A percentile compares a stretch with the other conserved stretches of the same genome.
phyloP scores from a whole-genome alignment of 2,797 vertebrate species.

The Spondyliosoma cantharus region DNA sequence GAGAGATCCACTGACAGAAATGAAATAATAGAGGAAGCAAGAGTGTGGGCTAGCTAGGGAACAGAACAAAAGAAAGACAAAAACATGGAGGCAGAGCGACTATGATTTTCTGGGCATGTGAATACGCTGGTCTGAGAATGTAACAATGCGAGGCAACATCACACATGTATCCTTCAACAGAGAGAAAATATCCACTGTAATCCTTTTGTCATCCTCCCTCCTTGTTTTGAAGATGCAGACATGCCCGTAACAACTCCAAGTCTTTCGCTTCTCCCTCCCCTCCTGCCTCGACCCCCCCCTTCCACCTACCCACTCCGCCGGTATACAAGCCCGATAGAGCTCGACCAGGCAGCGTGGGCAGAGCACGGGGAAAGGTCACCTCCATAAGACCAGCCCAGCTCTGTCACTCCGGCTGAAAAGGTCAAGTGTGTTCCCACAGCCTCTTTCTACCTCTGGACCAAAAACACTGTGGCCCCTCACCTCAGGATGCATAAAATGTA shows the following conservation, averaged over 20 bases:
- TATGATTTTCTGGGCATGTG: slow-evolving; percentile 61
- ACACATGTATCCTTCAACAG: slow-evolving; percentile 60
- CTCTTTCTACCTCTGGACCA: slow-evolving; percentile 60
- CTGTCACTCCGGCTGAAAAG: slow-evolving; percentile 83
- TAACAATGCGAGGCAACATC: slow-evolving; percentile 60
- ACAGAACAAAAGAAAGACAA: slow-evolving; percentile 74
- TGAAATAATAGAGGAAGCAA: slow-evolving; percentile 77
- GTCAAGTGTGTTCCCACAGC: slow-evolving; percentile 77
- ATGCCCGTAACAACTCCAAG: slow-evolving; percentile 58
- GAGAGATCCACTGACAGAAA: slow-evolving; percentile 74
- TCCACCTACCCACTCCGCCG: slow-evolving; percentile 2
- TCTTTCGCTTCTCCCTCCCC: slow-evolving; percentile 2
- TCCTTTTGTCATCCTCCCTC: slow-evolving; percentile 43
- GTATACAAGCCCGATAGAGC: slow-evolving; percentile 57
- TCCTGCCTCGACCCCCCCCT: not conserved
- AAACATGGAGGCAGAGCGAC: slow-evolving; percentile 63
- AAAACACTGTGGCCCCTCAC: slow-evolving; percentile 49
- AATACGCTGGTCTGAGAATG: slow-evolving; percentile 55
- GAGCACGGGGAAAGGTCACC: slow-evolving; percentile 82
- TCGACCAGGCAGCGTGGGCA: slow-evolving; percentile 58
- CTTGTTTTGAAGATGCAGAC: slow-evolving; percentile 64
- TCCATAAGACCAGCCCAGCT: slow-evolving; percentile 71
- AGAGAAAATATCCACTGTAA: slow-evolving; percentile 62
- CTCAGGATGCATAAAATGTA: slow-evolving; percentile 40
- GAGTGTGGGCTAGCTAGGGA: slow-evolving; percentile 63